Percentiles rank a stretch among this genome's conserved stretches.
phyloP scores from a whole-genome alignment of 2,797 vertebrate species.

The Echiichthys vipera region DNA sequence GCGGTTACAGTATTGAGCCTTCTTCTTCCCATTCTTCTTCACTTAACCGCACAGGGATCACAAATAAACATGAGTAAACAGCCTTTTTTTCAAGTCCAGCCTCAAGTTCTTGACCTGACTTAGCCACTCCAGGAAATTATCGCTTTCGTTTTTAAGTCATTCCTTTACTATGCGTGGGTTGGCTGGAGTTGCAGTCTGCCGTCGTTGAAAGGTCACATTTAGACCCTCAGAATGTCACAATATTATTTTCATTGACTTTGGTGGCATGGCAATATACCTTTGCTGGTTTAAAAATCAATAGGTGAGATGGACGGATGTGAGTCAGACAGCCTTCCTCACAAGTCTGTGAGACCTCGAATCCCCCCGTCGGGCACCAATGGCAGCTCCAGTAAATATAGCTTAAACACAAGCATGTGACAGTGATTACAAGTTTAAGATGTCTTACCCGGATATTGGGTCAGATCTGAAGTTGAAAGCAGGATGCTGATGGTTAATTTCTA shows the following conservation, averaged over 20 bases:
- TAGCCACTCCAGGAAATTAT: not conserved
- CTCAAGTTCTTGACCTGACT: slow-evolving; percentile 2
- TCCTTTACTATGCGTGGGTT: not conserved
- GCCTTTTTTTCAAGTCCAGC: not conserved
- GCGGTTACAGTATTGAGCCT: not conserved
- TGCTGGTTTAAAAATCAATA: slow-evolving; percentile 66
- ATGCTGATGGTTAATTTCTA: slow-evolving; percentile 76
- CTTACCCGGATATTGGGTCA: slow-evolving; percentile 68
- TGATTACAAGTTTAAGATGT: slow-evolving; percentile 72
- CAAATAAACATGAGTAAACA: not conserved
- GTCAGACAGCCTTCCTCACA: slow-evolving; percentile 48
- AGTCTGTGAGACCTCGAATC: slow-evolving; percentile 37
- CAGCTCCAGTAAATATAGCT: slow-evolving; percentile 63
- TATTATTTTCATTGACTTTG: slow-evolving; percentile 50
- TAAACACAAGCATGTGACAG: slow-evolving; percentile 78
- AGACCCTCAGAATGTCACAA: slow-evolving; percentile 55
- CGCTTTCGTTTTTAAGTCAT: slow-evolving; percentile 11
- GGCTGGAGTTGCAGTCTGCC: slow-evolving; percentile 3
- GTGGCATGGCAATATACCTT: slow-evolving; percentile 44
- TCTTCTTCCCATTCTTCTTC: not conserved
- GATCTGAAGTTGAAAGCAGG: slow-evolving; percentile 64
- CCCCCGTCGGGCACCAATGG: slow-evolving; percentile 29
- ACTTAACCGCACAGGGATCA: not conserved
- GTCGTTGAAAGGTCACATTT: slow-evolving; percentile 56
- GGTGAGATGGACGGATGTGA: slow-evolving; percentile 58